Percentiles rank a stretch among this genome's conserved stretches.
phyloP scores from a whole-genome alignment of 2,113 vertebrate species.

The Tetrao urogallus region DNA sequence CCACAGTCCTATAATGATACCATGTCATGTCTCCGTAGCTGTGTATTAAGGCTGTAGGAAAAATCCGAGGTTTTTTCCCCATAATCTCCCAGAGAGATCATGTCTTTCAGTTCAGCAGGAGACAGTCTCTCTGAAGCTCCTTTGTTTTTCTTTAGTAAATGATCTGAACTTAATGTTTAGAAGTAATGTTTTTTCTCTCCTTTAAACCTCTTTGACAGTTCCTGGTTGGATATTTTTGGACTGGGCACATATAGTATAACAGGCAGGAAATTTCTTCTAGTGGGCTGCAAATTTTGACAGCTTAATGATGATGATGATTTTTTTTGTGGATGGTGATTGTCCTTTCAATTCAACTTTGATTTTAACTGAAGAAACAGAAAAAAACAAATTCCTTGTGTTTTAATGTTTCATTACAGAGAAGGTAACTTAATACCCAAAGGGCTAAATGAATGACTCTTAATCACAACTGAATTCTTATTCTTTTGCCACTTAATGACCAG shows the following conservation, averaged over 20 bases:
- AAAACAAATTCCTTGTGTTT: not conserved
- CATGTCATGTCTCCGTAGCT: not conserved
- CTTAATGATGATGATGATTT: not conserved
- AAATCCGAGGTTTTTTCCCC: not conserved
- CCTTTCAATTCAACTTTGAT: not conserved
- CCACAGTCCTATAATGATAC: not conserved
- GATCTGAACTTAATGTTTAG: not conserved
- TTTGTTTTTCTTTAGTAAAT: not conserved
- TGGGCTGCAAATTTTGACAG: not conserved
- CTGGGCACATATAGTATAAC: not conserved
- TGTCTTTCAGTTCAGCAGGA: not conserved
- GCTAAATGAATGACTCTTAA: not conserved
- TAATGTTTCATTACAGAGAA: not conserved
- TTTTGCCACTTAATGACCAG: slow-evolving; percentile 4
- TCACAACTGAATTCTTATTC: not conserved
- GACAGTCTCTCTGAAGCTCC: not conserved
- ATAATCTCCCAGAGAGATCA: not conserved
- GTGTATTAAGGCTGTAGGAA: not conserved
- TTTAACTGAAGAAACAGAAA: not conserved
- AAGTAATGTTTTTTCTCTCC: not conserved
- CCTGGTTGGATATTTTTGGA: not conserved
- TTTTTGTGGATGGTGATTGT: not conserved
- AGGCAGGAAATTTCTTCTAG: not conserved
- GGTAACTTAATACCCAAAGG: not conserved
- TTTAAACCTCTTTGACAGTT: not conserved